A percentile compares a stretch with the other conserved stretches of the same genome.
Conservation (phyloP, 2,797 vertebrate genomes). For the Acestrorhynchus altus region DNA sequence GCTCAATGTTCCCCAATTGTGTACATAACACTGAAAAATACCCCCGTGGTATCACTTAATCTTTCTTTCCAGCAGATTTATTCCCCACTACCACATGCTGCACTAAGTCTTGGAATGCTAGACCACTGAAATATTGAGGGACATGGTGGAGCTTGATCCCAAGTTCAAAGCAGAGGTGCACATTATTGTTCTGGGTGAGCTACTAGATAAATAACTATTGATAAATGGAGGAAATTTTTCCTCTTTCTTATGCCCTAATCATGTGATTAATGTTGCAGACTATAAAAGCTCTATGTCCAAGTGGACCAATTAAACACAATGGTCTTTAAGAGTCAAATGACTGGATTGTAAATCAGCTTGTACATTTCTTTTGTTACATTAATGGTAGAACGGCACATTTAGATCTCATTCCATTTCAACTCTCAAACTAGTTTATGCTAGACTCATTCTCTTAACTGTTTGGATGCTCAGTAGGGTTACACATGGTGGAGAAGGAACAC, state of each 20-base stretch:
- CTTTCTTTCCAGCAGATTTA: slow-evolving; percentile 9
- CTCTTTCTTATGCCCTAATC: neutral
- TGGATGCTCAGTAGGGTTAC: slow-evolving; percentile 22
- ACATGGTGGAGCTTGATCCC: neutral
- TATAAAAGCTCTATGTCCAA: neutral
- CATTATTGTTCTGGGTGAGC: slow-evolving; percentile 27
- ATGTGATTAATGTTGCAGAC: slow-evolving; percentile 3
- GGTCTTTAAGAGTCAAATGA: neutral
- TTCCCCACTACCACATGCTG: slow-evolving; percentile 1
- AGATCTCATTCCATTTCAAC: slow-evolving; percentile 21
- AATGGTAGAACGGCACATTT: slow-evolving; percentile 29
- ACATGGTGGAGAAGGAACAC: slow-evolving; percentile 6
- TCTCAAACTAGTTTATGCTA: slow-evolving; percentile 16
- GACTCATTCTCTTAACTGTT: slow-evolving; percentile 2
- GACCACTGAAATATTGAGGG: neutral
- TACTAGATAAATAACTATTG: slow-evolving; percentile 26
- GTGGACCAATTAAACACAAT: neutral
- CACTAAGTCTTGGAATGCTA: slow-evolving; percentile 10
- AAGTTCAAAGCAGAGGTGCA: slow-evolving; percentile 8
- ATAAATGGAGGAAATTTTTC: slow-evolving; percentile 6
- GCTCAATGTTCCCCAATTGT: neutral
- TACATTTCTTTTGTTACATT: slow-evolving; percentile 24
- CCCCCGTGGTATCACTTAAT: slow-evolving; percentile 3
- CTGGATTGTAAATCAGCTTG: slow-evolving; percentile 8
- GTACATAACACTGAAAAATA: slow-evolving; percentile 18